phyloP scores from a whole-genome alignment of 2,888 invertebrate species.

The Plusia festucae region DNA sequence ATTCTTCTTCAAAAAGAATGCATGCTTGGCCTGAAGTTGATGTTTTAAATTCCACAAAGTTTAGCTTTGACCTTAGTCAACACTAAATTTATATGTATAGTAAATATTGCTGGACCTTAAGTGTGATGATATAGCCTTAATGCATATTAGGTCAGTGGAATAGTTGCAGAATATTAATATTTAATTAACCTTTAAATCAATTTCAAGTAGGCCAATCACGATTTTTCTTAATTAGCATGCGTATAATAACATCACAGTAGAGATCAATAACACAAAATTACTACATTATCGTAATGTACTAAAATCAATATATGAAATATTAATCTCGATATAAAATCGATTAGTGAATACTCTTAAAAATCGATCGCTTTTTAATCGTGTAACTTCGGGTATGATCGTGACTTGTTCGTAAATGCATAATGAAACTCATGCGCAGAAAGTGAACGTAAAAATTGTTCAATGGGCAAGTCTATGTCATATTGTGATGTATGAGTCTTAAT shows the following conservation, averaged over 20 bases:
- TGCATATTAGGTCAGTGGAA: neutral
- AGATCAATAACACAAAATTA: neutral
- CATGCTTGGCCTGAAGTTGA: no score
- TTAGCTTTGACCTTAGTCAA: no score
- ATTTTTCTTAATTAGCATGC: slow-evolving; percentile 22
- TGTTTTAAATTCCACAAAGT: no score
- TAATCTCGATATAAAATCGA: slow-evolving; percentile 30
- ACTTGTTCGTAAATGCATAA: slow-evolving; percentile 34
- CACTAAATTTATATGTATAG: no score
- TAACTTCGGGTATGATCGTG: slow-evolving; percentile 45
- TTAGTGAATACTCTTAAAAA: slow-evolving; percentile 46
- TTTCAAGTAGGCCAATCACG: neutral
- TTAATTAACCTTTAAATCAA: slow-evolving; percentile 1
- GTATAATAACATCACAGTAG: slow-evolving; percentile 17
- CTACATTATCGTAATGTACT: slow-evolving; percentile 3
- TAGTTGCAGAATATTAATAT: neutral
- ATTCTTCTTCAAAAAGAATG: no score
- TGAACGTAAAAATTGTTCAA: slow-evolving; percentile 55
- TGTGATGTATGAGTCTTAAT: slow-evolving; percentile 33
- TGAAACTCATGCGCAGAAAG: slow-evolving; percentile 46
- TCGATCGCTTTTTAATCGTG: slow-evolving; percentile 45
- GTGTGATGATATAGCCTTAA: neutral
- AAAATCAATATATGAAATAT: slow-evolving; percentile 11
- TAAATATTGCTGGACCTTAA: neutral
- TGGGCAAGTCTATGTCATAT: slow-evolving; percentile 35